A percentile compares a stretch with the other conserved stretches of the same genome.
These are phyloP conservation scores for Tachystola acroxantha DNA, from an alignment of 2,888 invertebrate species.

Conservation along the genomic window DNA sequence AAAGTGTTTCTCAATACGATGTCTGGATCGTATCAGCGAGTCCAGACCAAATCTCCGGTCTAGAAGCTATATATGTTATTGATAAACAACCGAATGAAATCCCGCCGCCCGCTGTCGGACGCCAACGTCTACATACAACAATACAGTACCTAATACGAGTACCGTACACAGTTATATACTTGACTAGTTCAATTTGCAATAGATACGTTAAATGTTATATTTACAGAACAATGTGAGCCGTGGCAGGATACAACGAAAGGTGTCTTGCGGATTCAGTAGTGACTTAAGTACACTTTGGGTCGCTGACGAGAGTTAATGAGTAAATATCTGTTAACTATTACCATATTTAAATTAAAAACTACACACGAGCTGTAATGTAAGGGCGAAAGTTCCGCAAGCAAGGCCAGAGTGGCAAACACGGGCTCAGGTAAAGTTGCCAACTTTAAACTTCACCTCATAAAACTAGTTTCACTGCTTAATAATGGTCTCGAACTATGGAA, in stretches of 20 bases:
- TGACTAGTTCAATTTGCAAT: no score
- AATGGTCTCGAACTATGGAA: not conserved
- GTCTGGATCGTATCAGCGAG: not conserved
- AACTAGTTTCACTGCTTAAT: not conserved
- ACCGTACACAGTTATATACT: no score
- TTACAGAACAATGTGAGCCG: no score
- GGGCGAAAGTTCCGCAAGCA: no score
- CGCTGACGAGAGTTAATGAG: no score
- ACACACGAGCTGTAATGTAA: no score
- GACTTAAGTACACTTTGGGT: no score
- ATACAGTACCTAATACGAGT: no score
- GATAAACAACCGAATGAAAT: slow-evolving; percentile 24
- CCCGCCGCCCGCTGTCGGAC: not conserved
- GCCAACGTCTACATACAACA: not conserved
- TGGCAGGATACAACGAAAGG: not conserved
- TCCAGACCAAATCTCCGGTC: slow-evolving; percentile 15
- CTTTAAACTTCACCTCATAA: not conserved
- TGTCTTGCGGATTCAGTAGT: no score
- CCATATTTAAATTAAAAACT: no score
- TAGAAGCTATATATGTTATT: slow-evolving; percentile 17
- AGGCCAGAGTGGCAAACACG: not conserved
- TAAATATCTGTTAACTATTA: no score
- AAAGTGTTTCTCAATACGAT: not conserved
- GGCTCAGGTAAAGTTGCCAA: not conserved
- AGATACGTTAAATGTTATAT: no score